These are phyloP conservation scores for Drosophila ananassae DNA, from an alignment of 1,140 invertebrate genomes.

Conservation along the genomic window DNA sequence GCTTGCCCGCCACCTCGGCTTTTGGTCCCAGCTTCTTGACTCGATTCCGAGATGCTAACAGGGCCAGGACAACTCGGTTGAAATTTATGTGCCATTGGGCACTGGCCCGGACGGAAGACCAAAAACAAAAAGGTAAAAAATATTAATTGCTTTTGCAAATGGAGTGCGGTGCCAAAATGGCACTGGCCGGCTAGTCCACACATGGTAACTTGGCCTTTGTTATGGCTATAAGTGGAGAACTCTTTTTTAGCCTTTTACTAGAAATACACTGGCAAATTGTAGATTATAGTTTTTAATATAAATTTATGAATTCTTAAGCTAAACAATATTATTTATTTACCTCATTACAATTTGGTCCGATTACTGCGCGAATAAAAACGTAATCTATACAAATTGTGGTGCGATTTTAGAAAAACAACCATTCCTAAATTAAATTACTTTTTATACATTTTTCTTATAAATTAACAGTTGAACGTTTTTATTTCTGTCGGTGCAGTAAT, in stretches of 20 bases:
- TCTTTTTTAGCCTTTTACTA: conserved; percentile 18
- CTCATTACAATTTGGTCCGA: too few relatives aligned
- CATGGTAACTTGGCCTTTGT: conserved; percentile 66
- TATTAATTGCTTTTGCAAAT: conserved; percentile 82
- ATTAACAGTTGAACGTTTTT: not conserved
- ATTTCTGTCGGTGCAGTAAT: conserved; percentile 61
- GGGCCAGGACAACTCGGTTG: conserved; percentile 54
- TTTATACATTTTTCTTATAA: not conserved
- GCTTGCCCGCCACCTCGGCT: not conserved
- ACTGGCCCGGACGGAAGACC: conserved; percentile 22
- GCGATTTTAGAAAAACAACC: too few relatives aligned
- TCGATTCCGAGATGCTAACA: conserved; percentile 57
- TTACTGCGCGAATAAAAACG: too few relatives aligned
- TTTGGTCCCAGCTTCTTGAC: conserved; percentile 28
- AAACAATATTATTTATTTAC: too few relatives aligned
- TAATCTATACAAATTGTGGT: too few relatives aligned
- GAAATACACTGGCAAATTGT: conserved; percentile 30
- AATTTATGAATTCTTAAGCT: not conserved
- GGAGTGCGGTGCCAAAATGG: conserved; percentile 69
- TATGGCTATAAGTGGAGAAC: conserved; percentile 37
- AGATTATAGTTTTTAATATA: not conserved
- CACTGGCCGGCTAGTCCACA: conserved; percentile 44
- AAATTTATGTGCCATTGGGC: conserved; percentile 78
- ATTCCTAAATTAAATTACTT: too few relatives aligned
- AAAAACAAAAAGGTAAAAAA: conserved; percentile 50